Evolutionary conservation across 1,140 invertebrate species (phyloP).

Genomic region (Phenacoccus solenopsis): DNA sequence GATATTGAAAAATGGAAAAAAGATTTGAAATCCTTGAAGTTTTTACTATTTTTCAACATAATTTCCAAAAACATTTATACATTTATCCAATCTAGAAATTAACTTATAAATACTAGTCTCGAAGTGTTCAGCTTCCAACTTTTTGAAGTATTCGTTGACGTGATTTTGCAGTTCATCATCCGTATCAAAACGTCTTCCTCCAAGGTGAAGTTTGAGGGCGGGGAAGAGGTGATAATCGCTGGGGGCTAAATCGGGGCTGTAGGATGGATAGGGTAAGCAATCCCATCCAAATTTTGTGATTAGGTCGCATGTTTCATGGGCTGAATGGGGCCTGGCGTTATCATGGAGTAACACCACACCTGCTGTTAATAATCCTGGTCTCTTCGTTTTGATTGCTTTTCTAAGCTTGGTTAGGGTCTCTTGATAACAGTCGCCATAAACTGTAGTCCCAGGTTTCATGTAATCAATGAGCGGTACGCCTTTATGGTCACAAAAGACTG

Average conservation of each 20-base stretch:
- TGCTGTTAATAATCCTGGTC: neutral
- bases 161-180: conserved; percentile 8
- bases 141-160: neutral
- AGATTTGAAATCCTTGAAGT: neutral
- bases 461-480: conserved; percentile 26
- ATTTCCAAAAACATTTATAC: conserved; percentile 4
- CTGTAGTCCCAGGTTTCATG: conserved; percentile 25
- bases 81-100: conserved; percentile 9
- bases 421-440: conserved; percentile 26
- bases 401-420: conserved; percentile 21
- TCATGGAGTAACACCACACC: conserved; percentile 21
- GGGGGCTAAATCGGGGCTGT: neutral
- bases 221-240: neutral
- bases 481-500: conserved; percentile 26
- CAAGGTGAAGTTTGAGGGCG: conserved; percentile 24
- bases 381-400: neutral
- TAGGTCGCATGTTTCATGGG: no score
- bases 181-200: conserved; percentile 20
- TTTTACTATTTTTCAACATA: conserved; percentile 20
- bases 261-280: no score
- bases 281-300: no score
- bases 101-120: conserved; percentile 12
- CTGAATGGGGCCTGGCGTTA: conserved; percentile 21
- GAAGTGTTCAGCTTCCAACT: neutral
- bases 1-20: neutral